phyloP scores from a whole-genome alignment of 30 jellyfish, hydroid and myxozoan species.

The Aurelia sp. region DNA sequence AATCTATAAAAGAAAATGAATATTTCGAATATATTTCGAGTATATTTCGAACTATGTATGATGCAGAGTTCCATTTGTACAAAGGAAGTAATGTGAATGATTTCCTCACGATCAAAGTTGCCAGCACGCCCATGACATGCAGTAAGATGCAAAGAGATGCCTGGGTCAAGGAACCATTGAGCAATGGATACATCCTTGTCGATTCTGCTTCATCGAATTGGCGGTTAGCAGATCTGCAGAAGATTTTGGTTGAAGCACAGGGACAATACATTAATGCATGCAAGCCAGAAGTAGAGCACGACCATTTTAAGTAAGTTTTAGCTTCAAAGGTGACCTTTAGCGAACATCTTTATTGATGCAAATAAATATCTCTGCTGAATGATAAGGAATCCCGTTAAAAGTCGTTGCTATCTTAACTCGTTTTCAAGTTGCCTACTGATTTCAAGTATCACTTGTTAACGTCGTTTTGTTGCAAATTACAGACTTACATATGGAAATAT shows the following conservation, averaged over 20 bases:
- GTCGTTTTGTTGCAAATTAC: no score
- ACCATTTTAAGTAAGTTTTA: not conserved
- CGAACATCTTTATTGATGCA: no score
- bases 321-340: no score
- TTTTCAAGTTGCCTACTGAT: no score
- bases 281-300: not conserved
- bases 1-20: not conserved
- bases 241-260: not conserved
- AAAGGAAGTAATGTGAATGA: not conserved
- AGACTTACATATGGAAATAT: no score
- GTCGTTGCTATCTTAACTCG: no score
- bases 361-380: no score
- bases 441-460: no score
- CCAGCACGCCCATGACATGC: not conserved
- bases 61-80: slow-evolving; percentile 19
- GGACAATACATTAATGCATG: slow-evolving; percentile 21
- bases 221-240: slow-evolving; percentile 9
- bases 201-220: not conserved
- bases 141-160: not conserved
- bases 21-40: no score
- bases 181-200: not conserved
- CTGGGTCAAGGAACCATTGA: not conserved
- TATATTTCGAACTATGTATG: not conserved
- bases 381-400: no score
- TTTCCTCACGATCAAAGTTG: slow-evolving; percentile 1